phyloP scores from a whole-genome alignment of 2,888 invertebrate species.

The Enchytraeus crypticus region DNA sequence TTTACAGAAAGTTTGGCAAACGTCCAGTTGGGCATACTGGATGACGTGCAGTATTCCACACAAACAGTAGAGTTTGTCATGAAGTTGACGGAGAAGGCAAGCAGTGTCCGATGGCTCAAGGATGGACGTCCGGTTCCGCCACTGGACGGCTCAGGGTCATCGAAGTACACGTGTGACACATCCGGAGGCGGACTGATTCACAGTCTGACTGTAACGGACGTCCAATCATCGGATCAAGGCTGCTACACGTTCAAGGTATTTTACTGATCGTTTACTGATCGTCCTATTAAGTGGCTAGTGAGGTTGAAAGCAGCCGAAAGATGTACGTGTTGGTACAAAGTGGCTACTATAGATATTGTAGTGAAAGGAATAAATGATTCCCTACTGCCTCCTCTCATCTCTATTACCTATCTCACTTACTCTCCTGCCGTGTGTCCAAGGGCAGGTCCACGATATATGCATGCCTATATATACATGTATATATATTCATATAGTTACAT shows the following conservation, averaged over 20 bases:
- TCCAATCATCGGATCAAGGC: constrained; percentile 7
- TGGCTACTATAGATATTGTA: no score
- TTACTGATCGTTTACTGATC: no score
- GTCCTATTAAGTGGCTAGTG: no score
- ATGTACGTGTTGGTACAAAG: no score
- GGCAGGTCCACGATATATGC: no score
- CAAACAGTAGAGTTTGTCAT: constrained; percentile 12
- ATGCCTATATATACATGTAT: no score
- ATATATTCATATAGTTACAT: no score
- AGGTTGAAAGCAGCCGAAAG: no score
- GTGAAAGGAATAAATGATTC: no score
- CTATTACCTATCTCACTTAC: no score
- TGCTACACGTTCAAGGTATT: constrained; percentile 14
- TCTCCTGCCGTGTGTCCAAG: no score
- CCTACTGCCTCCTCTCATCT: no score
- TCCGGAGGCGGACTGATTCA: constrained; percentile 4
- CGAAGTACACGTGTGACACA: constrained; percentile 5
- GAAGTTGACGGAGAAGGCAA: not conserved
- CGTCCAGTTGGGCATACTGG: not conserved
- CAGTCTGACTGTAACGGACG: constrained; percentile 5
- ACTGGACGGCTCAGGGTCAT: not conserved
- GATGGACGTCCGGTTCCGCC: constrained; percentile 1
- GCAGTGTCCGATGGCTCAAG: constrained; percentile 5
- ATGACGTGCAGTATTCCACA: not conserved
- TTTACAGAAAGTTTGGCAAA: constrained; percentile 1